Conservation (phyloP, 2,888 invertebrate genomes). For the Nomada goodeniana region DNA sequence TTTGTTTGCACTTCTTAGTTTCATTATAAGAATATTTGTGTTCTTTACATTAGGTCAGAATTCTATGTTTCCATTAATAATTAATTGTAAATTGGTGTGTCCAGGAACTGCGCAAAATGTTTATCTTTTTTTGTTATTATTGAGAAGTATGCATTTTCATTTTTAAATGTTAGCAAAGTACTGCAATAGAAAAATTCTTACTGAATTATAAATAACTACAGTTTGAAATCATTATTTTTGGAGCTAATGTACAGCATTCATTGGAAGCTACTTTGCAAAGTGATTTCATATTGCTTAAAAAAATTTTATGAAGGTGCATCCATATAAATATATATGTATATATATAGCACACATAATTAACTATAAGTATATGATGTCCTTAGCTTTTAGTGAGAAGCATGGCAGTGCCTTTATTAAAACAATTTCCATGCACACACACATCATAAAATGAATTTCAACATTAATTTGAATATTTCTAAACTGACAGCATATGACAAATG, state of each 20-base stretch:
- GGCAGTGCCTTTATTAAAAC: slow-evolving; percentile 71
- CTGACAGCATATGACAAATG: slow-evolving; percentile 28
- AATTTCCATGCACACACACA: slow-evolving; percentile 58
- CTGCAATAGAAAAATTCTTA: background rate
- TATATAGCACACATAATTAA: slow-evolving; percentile 41
- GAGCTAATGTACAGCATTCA: slow-evolving; percentile 58
- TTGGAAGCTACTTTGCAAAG: slow-evolving; percentile 54
- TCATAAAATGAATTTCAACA: slow-evolving; percentile 21
- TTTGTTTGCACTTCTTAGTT: slow-evolving; percentile 12
- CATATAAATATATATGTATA: slow-evolving; percentile 29
- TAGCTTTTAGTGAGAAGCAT: slow-evolving; percentile 61
- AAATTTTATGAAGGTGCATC: slow-evolving; percentile 28
- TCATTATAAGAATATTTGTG: slow-evolving; percentile 18
- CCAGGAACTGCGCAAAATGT: background rate
- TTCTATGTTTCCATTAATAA: slow-evolving; percentile 9
- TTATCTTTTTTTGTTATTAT: slow-evolving; percentile 3
- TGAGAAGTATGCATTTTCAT: background rate
- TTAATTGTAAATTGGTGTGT: background rate
- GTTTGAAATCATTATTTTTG: slow-evolving; percentile 37
- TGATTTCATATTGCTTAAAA: slow-evolving; percentile 53
- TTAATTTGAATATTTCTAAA: slow-evolving; percentile 36
- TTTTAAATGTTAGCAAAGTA: slow-evolving; percentile 4
- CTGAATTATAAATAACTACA: slow-evolving; percentile 6
- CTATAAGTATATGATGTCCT: slow-evolving; percentile 42
- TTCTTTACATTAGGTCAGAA: slow-evolving; percentile 6